These are phyloP conservation scores for Biston betularia DNA, from an alignment of 2,888 invertebrate genomes.

Conservation along the genomic window DNA sequence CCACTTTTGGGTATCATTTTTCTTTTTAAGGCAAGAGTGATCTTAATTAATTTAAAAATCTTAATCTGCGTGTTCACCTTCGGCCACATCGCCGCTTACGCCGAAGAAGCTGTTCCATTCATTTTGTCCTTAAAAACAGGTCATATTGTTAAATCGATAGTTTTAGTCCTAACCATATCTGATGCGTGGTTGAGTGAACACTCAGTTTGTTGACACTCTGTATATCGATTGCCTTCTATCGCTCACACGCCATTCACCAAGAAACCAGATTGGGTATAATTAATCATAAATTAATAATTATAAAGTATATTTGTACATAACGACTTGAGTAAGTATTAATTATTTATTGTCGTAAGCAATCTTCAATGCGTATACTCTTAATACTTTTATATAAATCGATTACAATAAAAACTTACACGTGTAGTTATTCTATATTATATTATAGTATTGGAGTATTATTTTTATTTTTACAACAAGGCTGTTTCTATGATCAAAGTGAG, in stretches of 20 bases:
- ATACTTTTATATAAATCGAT: not conserved
- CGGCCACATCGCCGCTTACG: no score
- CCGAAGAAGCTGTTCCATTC: no score
- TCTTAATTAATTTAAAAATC: no score
- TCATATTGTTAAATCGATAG: not conserved
- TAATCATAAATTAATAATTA: slow-evolving; percentile 7
- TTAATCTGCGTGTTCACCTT: no score
- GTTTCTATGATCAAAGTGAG: no score
- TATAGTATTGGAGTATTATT: no score
- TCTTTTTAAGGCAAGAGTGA: no score
- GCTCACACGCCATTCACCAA: slow-evolving; percentile 4
- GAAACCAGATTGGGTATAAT: slow-evolving; percentile 5
- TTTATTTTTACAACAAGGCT: no score
- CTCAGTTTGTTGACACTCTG: not conserved
- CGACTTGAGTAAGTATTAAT: not conserved
- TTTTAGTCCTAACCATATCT: not conserved
- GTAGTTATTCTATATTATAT: no score
- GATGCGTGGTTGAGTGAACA: not conserved
- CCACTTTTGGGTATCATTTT: no score
- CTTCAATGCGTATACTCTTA: not conserved
- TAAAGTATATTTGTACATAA: not conserved
- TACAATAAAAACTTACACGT: no score
- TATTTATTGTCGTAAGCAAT: not conserved
- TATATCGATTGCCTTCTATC: slow-evolving; percentile 24
- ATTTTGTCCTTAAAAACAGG: no score